Percentiles rank a stretch among this genome's conserved stretches.
Conservation (phyloP, 1,140 invertebrate species). For the Cryptotermes secundus region DNA sequence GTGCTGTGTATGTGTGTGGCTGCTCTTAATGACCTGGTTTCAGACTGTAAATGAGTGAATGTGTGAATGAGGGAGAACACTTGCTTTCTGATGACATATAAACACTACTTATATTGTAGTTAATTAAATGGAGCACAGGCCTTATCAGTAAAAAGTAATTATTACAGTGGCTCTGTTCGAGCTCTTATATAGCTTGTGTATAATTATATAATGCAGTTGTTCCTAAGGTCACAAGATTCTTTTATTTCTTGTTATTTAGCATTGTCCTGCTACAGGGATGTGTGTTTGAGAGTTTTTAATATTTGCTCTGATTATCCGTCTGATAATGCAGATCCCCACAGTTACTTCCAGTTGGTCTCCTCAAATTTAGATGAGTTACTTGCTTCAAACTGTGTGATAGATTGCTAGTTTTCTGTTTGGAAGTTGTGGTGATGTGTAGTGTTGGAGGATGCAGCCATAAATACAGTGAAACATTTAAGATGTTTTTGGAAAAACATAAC, state of each 20-base stretch:
- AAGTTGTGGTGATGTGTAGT: background rate
- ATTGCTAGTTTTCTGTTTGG: background rate
- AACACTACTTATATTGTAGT: background rate
- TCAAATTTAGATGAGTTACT: background rate
- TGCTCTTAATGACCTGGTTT: slow-evolving; percentile 5
- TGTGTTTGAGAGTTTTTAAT: background rate
- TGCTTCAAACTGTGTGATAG: background rate
- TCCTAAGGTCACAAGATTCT: slow-evolving; percentile 13
- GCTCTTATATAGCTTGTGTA: slow-evolving; percentile 17
- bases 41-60: background rate
- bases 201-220: slow-evolving; percentile 10
- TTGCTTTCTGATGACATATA: background rate
- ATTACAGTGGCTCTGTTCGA: background rate
- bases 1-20: background rate
- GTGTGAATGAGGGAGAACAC: background rate
- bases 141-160: slow-evolving; percentile 3
- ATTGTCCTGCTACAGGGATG: background rate
- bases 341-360: background rate
- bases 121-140: background rate
- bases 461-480: background rate
- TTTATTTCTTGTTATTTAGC: slow-evolving; percentile 5
- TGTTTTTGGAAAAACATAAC: no score
- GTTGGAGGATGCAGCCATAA: background rate
- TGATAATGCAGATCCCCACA: background rate
- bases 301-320: background rate